Evolutionary conservation across 2,113 vertebrate genomes (phyloP), one percentile per base, ranked within the genome.

Genomic region (Amphiprion percula): DNA sequence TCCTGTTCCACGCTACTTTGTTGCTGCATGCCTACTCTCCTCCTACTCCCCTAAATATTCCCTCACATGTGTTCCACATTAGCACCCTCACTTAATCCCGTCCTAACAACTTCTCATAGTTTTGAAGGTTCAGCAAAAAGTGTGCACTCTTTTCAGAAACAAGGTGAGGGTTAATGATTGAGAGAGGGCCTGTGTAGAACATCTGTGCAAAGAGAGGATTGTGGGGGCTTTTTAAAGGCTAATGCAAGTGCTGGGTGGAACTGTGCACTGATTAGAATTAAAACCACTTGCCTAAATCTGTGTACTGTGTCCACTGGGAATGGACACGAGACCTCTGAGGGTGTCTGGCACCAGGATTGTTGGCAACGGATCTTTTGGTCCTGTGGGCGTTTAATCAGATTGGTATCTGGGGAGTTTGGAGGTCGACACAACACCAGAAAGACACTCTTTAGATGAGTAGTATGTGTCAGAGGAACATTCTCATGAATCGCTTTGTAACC

Each of bases 1-100:
- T 85, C 65, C 41, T 61, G 80, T 74, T 70, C 44, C 24, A 26
- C 49, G 19, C 17, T 0, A 41, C 66, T 61, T 65, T 61, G 50
- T 64, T 10, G 9, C 23, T 30, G 26, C 19, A 26, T 74, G 30
- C 24, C 56, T 24, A 8, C 46, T 60, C 23, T 56, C 79, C 28
- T 15, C 2, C 46, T 15, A 17, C 15, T 14, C 30, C 26, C 37
- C n/a, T 30, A 63, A 73, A 80, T 65, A 53, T 68, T 33, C 59
- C 21, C 41, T 44, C 74, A 74, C 74, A 79, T 60, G 9, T 85
- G 70, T 70, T 84, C 41, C 69, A 67, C 53, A 77, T 81, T 52
- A 79, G 59, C 3, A 1, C 33, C 55, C 55, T 54, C 41, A 54
- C 54, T 62, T 59, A 62, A 67, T 74, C 65, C 70, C 21, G 46